Evolutionary conservation across 2,113 vertebrate genomes (phyloP), one percentile per base, ranked within the genome.

Genomic region (Oenanthe oenanthe): DNA sequence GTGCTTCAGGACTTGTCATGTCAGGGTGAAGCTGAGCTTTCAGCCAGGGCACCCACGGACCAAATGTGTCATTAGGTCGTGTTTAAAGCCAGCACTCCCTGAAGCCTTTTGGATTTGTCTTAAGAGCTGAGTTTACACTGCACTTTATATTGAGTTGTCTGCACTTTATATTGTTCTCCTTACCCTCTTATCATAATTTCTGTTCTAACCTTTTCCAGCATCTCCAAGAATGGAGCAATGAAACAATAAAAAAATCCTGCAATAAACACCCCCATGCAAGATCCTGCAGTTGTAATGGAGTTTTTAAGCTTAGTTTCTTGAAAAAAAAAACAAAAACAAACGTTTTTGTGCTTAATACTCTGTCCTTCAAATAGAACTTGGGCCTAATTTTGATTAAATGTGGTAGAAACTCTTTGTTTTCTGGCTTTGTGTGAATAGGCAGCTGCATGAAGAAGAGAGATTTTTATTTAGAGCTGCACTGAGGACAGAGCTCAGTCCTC

Each of bases 141-240:
- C 34, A 36, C 34, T 36, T 36, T 36, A 36, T 36, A 36, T 4
- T 3, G 71, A 72, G 31, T 42, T 86, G 8, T 36, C n/a, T 65
- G 56, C 17, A 24, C 11, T 15, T 88, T 31, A 3, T n/a, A 16
- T 53, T 61, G 54, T 53, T 77, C 71, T 80, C 40, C 12, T 65
- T 91, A 31, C 13, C 6, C 4, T 81, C 21, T 76, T 86, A 54
- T 45, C 63, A 17, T 61, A 0, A 38, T 66, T 95, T 93, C 42
- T 80, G 56, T 81, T 61, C 45, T 87, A 51, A 66, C 63, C 45
- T 88, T 81, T 66, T 58, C 45, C 75, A 91, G 56, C 31, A 28
- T 62, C 75, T 84, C 38, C 61, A 85, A 62, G 32, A 38, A 36
- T 36, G 34, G 34, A 74, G 47, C 34, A 87, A 36, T 20, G 51